These are phyloP conservation scores for Amphiprion clarkii DNA, from an alignment of 2,797 vertebrate species.

Conservation along the genomic window DNA sequence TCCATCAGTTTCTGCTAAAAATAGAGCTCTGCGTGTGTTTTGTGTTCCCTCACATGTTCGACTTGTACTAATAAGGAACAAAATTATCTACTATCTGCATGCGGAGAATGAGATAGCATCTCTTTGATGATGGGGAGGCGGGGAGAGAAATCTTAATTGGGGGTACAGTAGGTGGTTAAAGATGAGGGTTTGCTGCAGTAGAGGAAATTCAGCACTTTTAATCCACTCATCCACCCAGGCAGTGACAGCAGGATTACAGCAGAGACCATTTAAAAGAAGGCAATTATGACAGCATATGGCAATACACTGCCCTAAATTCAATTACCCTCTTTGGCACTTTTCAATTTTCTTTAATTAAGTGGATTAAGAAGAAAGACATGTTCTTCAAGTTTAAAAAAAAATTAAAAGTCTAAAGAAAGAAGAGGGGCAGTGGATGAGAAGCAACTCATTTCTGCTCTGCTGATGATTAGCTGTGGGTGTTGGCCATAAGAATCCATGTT, in stretches of 20 bases:
- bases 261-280: conserved; percentile 74
- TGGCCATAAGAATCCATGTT: conserved; percentile 46
- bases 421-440: conserved; percentile 44
- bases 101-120: neutral
- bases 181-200: conserved; percentile 36
- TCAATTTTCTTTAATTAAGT: conserved; percentile 82
- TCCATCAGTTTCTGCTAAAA: conserved; percentile 36
- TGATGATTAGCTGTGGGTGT: conserved; percentile 68
- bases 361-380: conserved; percentile 72
- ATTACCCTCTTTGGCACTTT: conserved; percentile 75
- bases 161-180: conserved; percentile 47
- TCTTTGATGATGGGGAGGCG: conserved; percentile 14
- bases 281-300: conserved; percentile 78
- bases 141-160: conserved; percentile 45
- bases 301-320: conserved; percentile 79
- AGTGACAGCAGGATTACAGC: conserved; percentile 79
- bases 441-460: conserved; percentile 49
- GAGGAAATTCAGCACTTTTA: conserved; percentile 71
- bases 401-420: conserved; percentile 69
- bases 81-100: conserved; percentile 21
- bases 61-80: neutral
- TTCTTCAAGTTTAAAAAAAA: conserved; percentile 72
- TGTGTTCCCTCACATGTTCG: conserved; percentile 4
- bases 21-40: conserved; percentile 21
- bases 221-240: conserved; percentile 77